Evolutionary conservation across 1,140 invertebrate species (phyloP).

Genomic region (Proctacanthus coquilletti): DNA sequence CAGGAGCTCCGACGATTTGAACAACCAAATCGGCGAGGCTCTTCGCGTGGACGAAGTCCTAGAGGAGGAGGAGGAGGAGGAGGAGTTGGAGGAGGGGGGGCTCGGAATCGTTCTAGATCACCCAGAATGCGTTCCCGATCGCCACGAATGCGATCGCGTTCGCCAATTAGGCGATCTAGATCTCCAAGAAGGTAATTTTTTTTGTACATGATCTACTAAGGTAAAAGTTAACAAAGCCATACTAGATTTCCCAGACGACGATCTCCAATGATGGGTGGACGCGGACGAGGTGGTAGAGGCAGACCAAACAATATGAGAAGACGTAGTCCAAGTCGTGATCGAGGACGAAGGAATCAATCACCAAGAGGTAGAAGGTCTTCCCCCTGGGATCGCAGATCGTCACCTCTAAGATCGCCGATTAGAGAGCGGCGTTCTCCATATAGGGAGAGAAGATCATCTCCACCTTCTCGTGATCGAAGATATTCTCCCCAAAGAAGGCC

Average conservation of each 20-base stretch:
- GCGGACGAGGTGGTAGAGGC: conserved; percentile 14
- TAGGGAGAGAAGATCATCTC: not conserved
- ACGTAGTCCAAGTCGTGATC: not conserved
- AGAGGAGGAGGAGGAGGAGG: conserved; percentile 17
- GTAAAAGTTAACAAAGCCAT: conserved; percentile 1
- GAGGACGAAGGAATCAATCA: not conserved
- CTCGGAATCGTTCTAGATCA: conserved; percentile 16
- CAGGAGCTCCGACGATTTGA: conserved; percentile 16
- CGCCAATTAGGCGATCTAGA: conserved; percentile 23
- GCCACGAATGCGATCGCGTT: conserved; percentile 18
- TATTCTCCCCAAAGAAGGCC: conserved; percentile 4
- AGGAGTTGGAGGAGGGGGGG: conserved; percentile 6
- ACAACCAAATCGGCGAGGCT: conserved; percentile 11
- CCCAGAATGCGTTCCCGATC: conserved; percentile 13
- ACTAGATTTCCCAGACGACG: conserved; percentile 22
- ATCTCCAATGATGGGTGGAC: conserved; percentile 14
- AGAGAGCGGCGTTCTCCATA: not conserved
- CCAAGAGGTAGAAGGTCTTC: conserved; percentile 9
- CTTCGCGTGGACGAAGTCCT: conserved; percentile 20
- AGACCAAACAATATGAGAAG: conserved; percentile 17
- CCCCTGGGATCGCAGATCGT: not conserved
- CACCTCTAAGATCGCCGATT: not conserved
- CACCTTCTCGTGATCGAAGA: conserved; percentile 3
- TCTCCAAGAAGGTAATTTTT: conserved; percentile 22
- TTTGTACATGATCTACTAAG: not conserved